Evolutionary conservation across 2,888 invertebrate species (phyloP).

Genomic region (Amphimallon solstitiale): DNA sequence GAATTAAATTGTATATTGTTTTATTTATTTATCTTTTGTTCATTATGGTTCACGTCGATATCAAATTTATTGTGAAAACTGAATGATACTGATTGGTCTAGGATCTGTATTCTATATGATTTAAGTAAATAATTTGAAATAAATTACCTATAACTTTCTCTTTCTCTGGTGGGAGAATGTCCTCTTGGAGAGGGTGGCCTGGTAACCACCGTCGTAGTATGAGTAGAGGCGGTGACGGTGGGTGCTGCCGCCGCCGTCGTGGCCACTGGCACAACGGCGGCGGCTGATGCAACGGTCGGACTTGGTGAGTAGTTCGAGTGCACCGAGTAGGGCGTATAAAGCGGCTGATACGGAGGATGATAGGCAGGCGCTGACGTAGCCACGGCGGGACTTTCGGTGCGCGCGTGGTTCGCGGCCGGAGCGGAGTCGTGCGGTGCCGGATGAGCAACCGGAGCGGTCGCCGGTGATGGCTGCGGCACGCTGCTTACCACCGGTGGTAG

Average conservation of each 20-base stretch:
- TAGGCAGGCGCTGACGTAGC: constrained; percentile 62
- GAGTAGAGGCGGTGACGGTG: constrained; percentile 64
- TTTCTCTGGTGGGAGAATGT: constrained; percentile 81
- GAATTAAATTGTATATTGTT: too few relatives aligned
- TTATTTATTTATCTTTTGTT: too few relatives aligned
- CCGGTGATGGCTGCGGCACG: constrained; percentile 68
- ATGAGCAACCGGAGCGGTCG: constrained; percentile 44
- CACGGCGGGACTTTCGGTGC: constrained; percentile 68
- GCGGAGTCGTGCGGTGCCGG: constrained; percentile 56
- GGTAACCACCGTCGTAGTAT: constrained; percentile 59
- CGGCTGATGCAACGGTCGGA: neutral
- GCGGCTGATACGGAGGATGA: constrained; percentile 70
- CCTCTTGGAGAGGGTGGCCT: constrained; percentile 80
- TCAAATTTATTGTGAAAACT: too few relatives aligned
- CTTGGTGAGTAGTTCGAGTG: constrained; percentile 72
- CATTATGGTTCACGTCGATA: too few relatives aligned
- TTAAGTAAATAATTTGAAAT: too few relatives aligned
- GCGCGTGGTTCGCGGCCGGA: constrained; percentile 58
- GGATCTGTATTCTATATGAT: too few relatives aligned
- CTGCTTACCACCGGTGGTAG: constrained; percentile 41
- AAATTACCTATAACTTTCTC: constrained; percentile 84
- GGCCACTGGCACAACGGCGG: constrained; percentile 40
- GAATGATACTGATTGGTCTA: too few relatives aligned
- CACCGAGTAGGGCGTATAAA: constrained; percentile 84
- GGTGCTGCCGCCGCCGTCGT: constrained; percentile 61